phyloP scores from a whole-genome alignment of 2,113 vertebrate genomes.

The Cephalopholis sonnerati region DNA sequence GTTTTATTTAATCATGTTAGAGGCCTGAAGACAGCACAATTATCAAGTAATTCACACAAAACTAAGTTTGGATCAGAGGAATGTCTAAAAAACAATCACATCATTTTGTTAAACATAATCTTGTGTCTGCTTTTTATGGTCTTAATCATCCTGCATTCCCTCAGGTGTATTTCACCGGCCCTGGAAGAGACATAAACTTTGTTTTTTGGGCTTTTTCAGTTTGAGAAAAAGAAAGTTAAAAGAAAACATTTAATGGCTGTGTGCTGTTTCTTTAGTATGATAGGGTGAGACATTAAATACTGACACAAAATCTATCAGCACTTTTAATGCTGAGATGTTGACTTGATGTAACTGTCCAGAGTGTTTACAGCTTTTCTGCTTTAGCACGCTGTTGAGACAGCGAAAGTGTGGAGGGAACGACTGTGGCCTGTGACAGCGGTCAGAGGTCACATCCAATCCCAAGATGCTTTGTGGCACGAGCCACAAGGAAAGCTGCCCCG shows the following conservation, averaged over 20 bases:
- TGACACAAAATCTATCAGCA: background rate
- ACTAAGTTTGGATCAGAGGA: no score
- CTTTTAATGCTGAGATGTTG: background rate
- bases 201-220: background rate
- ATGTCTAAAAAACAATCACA: no score
- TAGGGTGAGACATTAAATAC: background rate
- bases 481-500: constrained; percentile 3
- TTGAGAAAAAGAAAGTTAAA: background rate
- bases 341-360: background rate
- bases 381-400: background rate
- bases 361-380: constrained; percentile 1
- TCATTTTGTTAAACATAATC: no score
- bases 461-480: constrained; percentile 44
- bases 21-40: no score
- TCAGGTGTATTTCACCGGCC: no score
- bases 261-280: background rate
- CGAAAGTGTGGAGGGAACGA: background rate
- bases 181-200: no score
- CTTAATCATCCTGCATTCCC: no score
- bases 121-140: no score
- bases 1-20: no score
- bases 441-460: constrained; percentile 45
- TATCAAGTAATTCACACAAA: no score
- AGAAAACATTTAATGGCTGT: background rate
- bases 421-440: background rate